Base-by-base conservation (phyloP, 2,888 invertebrate genomes). In the Micoletzkya japonica region DNA sequence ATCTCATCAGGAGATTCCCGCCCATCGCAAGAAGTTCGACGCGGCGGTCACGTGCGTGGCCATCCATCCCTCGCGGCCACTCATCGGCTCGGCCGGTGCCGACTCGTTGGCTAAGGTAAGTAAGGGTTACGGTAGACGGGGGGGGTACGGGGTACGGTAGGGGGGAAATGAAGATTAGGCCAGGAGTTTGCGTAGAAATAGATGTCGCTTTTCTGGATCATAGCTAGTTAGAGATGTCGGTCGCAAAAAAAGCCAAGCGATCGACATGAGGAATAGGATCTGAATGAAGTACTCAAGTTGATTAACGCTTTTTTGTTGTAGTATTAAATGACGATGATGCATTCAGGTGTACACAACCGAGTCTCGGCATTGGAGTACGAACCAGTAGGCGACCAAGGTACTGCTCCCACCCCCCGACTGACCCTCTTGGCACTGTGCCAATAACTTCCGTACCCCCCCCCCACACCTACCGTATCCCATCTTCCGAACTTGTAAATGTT, bases 11-110 rank as follows among this genome's bases (percentile, higher is more conserved):
- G 98, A 98, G 89, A 97, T 98, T 87, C 97, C 97, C 69, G 95
- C 96, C 81, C 98, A 98, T 89, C 92, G 97, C 85, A 98, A 97
- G 89, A 98, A 98, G 89, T 95, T 95, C 89, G 97, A 98, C 88
- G 96, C 97, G 89, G 93, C 95, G 87, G 97, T 98, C 89, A 91
- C 95, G 86, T 95, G 95, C 87, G 98, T 98, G 81, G 96, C 97
- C 85, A 98, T 98, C 91, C 98, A 98, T 89, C 95, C 97, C 83
- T 92, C 95, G 82, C 92, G 95, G 89, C 95, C 96, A 79, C 95
- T 93, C 88, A 96, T 98, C 87, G 98, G 97, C 79, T 95, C 95
- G 88, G 96, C 96, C 78, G 97, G 98, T 83, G 96, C 98, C 79
- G 98, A 98, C 89, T 95, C 94, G 73, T 90, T 98, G 86, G 96